phyloP scores from a whole-genome alignment of 2,888 invertebrate species.

The Tuberolachnus salignus region DNA sequence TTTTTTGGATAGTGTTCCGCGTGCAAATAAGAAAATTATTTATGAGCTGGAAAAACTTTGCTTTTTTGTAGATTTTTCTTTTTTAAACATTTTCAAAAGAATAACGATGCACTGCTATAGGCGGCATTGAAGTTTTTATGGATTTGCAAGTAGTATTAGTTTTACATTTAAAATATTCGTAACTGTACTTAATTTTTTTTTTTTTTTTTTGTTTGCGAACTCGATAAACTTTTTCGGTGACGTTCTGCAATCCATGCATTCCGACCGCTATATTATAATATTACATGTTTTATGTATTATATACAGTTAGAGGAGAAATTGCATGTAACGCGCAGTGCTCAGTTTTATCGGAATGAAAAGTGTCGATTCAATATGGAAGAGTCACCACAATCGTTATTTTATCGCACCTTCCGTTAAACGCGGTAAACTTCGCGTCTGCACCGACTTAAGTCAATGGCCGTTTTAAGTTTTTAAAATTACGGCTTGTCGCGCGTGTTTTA shows the following conservation, averaged over 20 bases:
- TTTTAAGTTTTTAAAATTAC: too few relatives aligned
- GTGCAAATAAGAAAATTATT: slow-evolving; percentile 45
- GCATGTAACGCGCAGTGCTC: too few relatives aligned
- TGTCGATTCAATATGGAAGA: too few relatives aligned
- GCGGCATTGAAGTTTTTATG: slow-evolving; percentile 25
- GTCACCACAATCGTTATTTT: too few relatives aligned
- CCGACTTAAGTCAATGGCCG: too few relatives aligned
- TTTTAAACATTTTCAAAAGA: neutral
- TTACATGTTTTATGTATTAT: neutral
- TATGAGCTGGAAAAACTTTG: slow-evolving; percentile 28
- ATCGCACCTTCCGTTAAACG: too few relatives aligned
- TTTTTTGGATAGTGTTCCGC: slow-evolving; percentile 29
- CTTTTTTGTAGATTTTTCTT: neutral
- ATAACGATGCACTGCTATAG: slow-evolving; percentile 2
- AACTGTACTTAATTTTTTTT: neutral
- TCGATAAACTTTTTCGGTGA: neutral
- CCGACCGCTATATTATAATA: neutral
- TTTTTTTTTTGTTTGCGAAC: neutral
- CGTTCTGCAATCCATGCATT: neutral
- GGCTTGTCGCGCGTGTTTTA: too few relatives aligned
- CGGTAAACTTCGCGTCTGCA: too few relatives aligned
- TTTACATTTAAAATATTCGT: slow-evolving; percentile 30
- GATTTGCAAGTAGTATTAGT: slow-evolving; percentile 33
- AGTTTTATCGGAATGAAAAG: too few relatives aligned
- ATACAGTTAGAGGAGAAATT: too few relatives aligned